Conservation (phyloP, 2,113 vertebrate species). For the Prunella fulvescens region DNA sequence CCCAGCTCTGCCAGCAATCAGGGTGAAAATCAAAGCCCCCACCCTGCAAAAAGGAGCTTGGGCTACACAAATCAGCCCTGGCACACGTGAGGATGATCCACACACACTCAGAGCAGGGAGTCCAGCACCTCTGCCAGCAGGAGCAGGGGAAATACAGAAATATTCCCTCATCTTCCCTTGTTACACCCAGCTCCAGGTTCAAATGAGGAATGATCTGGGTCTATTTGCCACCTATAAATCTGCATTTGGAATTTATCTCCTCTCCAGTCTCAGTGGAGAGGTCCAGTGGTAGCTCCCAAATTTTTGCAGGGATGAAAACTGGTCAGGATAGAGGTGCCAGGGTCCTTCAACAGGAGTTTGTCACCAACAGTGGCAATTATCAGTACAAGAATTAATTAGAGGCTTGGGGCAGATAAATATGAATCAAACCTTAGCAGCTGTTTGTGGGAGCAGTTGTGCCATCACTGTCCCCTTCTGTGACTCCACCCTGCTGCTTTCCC, state of each 20-base stretch:
- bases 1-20: background rate
- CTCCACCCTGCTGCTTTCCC: background rate
- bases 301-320: background rate
- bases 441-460: background rate
- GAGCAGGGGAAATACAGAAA: background rate
- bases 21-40: background rate
- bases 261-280: background rate
- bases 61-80: background rate
- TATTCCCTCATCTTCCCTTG: background rate
- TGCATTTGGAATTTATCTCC: background rate
- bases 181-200: background rate
- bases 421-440: background rate
- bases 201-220: background rate
- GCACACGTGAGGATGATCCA: background rate
- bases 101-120: background rate
- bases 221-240: background rate
- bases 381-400: background rate
- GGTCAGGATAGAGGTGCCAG: background rate
- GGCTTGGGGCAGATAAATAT: background rate
- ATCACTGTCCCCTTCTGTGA: background rate
- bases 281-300: background rate
- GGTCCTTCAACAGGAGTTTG: background rate
- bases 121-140: background rate
- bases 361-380: background rate
- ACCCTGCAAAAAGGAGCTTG: background rate